Evolutionary conservation across 2,888 invertebrate species (phyloP).

Genomic region (Aleiodes alternator): DNA sequence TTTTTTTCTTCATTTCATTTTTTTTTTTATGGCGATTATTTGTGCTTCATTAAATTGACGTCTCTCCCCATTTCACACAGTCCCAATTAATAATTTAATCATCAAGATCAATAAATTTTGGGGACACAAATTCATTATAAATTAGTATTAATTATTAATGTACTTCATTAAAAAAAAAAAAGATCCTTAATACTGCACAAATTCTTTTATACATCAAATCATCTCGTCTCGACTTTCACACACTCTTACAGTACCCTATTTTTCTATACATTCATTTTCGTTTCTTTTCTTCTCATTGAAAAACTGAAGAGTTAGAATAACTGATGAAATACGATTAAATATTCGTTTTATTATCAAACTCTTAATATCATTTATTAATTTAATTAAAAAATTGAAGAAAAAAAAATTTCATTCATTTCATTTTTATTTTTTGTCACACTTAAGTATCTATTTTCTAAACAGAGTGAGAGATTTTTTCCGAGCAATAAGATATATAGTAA

Average conservation of each 20-base stretch:
- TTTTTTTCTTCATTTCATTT: background rate
- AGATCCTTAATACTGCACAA: slow-evolving; percentile 23
- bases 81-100: slow-evolving; percentile 19
- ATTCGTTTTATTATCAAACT: too few species aligned
- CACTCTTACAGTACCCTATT: slow-evolving; percentile 10
- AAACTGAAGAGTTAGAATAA: background rate
- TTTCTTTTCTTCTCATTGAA: background rate
- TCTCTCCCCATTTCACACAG: slow-evolving; percentile 47
- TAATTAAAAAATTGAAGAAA: too few species aligned
- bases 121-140: slow-evolving; percentile 3
- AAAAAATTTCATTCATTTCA: too few species aligned
- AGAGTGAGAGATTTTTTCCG: too few species aligned
- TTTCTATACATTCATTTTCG: slow-evolving; percentile 19
- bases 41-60: slow-evolving; percentile 59
- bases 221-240: slow-evolving; percentile 2
- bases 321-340: background rate
- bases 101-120: slow-evolving; percentile 21
- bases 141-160: slow-evolving; percentile 13
- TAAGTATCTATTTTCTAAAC: too few species aligned
- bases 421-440: background rate
- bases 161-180: slow-evolving; percentile 1
- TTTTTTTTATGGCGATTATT: slow-evolving; percentile 35
- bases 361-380: too few species aligned
- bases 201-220: slow-evolving; percentile 30
- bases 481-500: background rate